Conservation (phyloP, 2,113 vertebrate species). For the Choloepus hoffmanni region DNA sequence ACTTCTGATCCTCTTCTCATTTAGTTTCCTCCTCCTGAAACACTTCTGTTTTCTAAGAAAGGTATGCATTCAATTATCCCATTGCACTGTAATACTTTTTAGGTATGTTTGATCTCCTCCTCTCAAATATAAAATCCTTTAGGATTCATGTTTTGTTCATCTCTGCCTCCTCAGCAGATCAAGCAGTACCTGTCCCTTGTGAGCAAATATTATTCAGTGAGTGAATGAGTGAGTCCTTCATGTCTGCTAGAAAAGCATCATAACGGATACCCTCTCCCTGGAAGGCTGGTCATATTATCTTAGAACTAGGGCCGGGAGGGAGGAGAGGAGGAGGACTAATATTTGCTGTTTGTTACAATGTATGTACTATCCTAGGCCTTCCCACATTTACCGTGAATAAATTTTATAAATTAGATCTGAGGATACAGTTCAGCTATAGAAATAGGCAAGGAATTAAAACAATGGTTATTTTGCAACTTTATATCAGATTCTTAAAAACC, state of each 20-base stretch:
- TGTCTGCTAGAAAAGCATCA: background rate
- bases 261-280: background rate
- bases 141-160: background rate
- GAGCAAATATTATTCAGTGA: background rate
- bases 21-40: conserved; percentile 18
- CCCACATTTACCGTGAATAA: background rate
- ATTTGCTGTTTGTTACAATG: background rate
- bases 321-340: background rate
- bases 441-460: conserved; percentile 7
- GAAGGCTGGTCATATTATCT: background rate
- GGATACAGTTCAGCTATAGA: background rate
- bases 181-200: background rate
- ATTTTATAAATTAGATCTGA: background rate
- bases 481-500: conserved; percentile 2
- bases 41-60: background rate
- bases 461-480: background rate
- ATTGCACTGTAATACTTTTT: background rate
- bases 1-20: background rate
- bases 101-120: background rate
- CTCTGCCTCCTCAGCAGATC: background rate
- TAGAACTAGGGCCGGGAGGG: background rate
- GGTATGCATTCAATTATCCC: background rate
- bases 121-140: background rate
- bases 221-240: background rate
- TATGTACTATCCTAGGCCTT: background rate